Base-by-base conservation (phyloP, 2,113 vertebrate genomes). In the Leptobrachium leishanense region DNA sequence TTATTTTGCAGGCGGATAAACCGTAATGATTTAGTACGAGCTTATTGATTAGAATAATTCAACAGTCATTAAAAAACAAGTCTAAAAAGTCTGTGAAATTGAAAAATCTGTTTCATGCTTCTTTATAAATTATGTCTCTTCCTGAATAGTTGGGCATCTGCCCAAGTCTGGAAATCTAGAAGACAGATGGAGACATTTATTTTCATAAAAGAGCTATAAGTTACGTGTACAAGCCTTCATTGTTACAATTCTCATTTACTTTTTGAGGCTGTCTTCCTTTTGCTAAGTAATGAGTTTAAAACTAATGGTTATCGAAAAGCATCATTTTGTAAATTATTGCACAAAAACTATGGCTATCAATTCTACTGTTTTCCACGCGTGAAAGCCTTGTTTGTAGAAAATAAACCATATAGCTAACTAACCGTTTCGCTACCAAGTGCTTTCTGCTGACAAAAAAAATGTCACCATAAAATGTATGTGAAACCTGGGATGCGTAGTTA, bases 121-220 rank as follows among this genome's bases (percentile, higher is more conserved):
- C 77, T 72, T 72, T 72, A 79, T 69, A 79, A 79, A 79, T 79
- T 72, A 79, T 43, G 64, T 79, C 69, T 79, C 69, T 39, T 66
- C 12, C 59, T 42, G 46, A 72, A 79, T 72, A 57, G 71, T 80
- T 80, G 77, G 71, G 77, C 77, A 68, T 68, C 71, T 68, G 77
- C 71, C 77, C 77, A 74, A 80, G 63, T 80, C 71, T 74, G 71
- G 65, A 73, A 62, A 59, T 54, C 71, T 44, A 59, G 71, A 74
- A 74, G 63, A 80, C 77, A 80, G 77, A 80, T 80, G 77, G 77
- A 80, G 71, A 68, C 77, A 74, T 80, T 80, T 74, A 74, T 80
- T 74, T 74, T 80, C 71, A 80, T 80, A 74, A 74, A 73, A 68
- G 63, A 73, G 68, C 63, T 80, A 74, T 80, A 80, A 80, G 77